Base-by-base conservation (phyloP, 2,797 vertebrate species). In the Crypturellus tataupa region DNA sequence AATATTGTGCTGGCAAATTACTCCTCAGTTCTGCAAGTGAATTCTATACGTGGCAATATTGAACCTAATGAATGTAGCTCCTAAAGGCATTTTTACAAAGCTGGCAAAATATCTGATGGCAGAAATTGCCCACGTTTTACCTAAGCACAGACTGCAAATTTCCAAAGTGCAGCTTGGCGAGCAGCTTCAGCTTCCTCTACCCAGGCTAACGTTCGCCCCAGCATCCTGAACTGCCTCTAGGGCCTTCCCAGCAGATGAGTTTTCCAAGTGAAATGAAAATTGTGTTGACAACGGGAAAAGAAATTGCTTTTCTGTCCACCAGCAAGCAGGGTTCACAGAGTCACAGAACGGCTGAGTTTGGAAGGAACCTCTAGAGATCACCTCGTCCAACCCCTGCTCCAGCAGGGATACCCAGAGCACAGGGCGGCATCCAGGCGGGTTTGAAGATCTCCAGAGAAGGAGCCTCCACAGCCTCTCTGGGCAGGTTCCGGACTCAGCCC, bases 211-310 rank as follows among this genome's bases (percentile, higher is more conserved):
- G 9, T 29, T 37, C 0, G 0, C 6, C n/a, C 70, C 0, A 2
- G 0, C 7, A 23, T 24, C 46, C 18, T 46, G 21, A 58, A 31
- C 1, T 4, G 62, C 20, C 0, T 1, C 40, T 3, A 12, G 8
- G 33, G 37, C 10, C 1, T 39, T n/a, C 62, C 7, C 9, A 58
- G 62, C 55, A 44, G 60, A 2, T 0, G 27, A 29, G 51, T 53
- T 53, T 53, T 53, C 51, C 8, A 9, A 53, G 8, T 25, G 51
- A 69, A 72, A 76, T 1, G 31, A n/a, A 58, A 17, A 24, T 31
- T 40, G 25, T 21, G 21, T 10, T 42, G 67, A 5, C 20, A n/a
- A 55, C 0, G 12, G 17, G 8, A 13, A 35, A 16, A 19, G 33
- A 20, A 46, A 47, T n/a, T 29, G 4, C 81, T 70, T 59, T 49